These are phyloP conservation scores for Aporrectodea caliginosa DNA, from an alignment of 1,140 invertebrate species.

Conservation along the genomic window DNA sequence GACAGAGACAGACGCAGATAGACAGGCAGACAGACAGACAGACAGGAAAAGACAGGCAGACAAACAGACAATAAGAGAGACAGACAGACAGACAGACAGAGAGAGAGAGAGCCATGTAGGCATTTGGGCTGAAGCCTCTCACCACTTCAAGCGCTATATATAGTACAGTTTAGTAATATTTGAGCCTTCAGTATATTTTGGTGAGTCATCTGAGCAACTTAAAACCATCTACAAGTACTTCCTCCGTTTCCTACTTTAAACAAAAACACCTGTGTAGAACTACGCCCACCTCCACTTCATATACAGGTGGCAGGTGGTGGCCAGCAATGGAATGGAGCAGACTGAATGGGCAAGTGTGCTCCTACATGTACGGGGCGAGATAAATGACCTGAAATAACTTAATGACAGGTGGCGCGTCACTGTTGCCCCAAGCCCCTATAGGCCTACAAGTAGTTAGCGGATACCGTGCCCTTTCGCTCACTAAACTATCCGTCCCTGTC, in stretches of 20 bases:
- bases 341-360: no score
- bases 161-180: background rate
- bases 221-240: background rate
- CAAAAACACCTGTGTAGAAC: no score
- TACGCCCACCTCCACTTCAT: no score
- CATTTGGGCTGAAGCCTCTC: background rate
- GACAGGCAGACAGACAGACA: background rate
- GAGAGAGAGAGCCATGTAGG: background rate
- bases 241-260: background rate
- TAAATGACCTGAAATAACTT: no score
- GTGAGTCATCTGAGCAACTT: background rate
- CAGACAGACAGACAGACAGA: conserved; percentile 1
- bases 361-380: no score
- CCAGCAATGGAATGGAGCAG: no score
- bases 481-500: no score
- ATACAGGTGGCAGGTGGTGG: no score
- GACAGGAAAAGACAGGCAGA: background rate
- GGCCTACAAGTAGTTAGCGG: no score
- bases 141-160: background rate
- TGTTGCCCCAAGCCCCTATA: no score
- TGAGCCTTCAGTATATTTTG: background rate
- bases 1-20: background rate
- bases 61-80: background rate
- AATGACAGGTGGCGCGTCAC: no score
- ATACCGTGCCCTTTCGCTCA: no score